Evolutionary conservation across 2,797 vertebrate genomes (phyloP).

Genomic region (Urophycis tenuis): DNA sequence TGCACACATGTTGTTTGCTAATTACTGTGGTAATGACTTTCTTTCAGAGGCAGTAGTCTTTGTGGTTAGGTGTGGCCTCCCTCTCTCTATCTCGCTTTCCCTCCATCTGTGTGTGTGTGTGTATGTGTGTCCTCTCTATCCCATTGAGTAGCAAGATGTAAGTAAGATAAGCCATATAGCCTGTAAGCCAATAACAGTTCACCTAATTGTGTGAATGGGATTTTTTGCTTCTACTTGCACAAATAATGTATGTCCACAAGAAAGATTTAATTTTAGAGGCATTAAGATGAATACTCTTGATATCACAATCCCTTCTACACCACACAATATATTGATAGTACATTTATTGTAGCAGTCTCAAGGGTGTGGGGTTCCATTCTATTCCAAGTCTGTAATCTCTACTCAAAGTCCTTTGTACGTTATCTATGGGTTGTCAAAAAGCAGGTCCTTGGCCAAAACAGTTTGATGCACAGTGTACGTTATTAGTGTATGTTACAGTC

Average conservation of each 20-base stretch:
- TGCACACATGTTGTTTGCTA: conserved; percentile 46
- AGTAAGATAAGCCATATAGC: neutral
- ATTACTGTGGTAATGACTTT: conserved; percentile 47
- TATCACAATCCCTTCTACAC: neutral
- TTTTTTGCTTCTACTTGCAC: neutral
- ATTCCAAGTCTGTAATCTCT: no score
- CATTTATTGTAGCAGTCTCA: neutral
- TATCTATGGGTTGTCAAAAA: no score
- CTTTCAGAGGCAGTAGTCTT: conserved; percentile 25
- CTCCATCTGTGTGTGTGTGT: neutral
- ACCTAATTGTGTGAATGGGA: neutral
- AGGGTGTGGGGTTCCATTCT: neutral
- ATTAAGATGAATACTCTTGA: neutral
- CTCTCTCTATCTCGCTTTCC: conserved; percentile 1
- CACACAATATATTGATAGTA: neutral
- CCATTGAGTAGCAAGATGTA: neutral
- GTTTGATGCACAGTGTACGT: no score
- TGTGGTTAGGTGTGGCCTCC: conserved; percentile 24
- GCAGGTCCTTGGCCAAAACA: no score
- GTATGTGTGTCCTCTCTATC: neutral
- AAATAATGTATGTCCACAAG: neutral
- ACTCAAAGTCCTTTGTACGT: no score
- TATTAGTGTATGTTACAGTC: no score
- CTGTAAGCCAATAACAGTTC: conserved; percentile 5
- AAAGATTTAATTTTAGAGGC: neutral